A percentile compares a stretch with the other conserved stretches of the same genome.
These are phyloP conservation scores for Digitonthophagus gazella DNA, from an alignment of 2,888 invertebrate genomes.

Conservation along the genomic window DNA sequence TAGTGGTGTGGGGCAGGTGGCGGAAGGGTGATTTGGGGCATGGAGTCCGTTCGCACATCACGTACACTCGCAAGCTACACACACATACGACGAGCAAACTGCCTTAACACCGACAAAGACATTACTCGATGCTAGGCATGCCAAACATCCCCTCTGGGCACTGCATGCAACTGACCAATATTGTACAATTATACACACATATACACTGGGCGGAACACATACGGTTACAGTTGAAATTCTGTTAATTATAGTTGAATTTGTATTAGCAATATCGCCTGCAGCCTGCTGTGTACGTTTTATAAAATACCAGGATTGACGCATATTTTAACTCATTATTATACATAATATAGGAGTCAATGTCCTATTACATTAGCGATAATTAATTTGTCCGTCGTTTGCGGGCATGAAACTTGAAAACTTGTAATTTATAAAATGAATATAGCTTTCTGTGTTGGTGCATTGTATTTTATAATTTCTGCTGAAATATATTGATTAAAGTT, in stretches of 20 bases:
- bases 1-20: constrained; percentile 2
- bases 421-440: too few relatives aligned
- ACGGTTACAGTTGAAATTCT: background rate
- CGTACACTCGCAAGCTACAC: constrained; percentile 8
- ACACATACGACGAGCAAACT: background rate
- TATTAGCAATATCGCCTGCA: background rate
- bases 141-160: background rate
- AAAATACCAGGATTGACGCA: too few relatives aligned
- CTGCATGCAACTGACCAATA: background rate
- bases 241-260: background rate
- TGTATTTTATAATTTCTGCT: too few relatives aligned
- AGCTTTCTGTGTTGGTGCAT: too few relatives aligned
- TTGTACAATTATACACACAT: background rate
- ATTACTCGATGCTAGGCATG: background rate
- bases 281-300: background rate
- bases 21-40: constrained; percentile 1
- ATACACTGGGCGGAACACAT: background rate
- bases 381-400: too few relatives aligned
- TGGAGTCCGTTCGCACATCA: constrained; percentile 7
- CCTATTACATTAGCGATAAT: too few relatives aligned
- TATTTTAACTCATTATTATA: too few relatives aligned
- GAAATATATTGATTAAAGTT: constrained; percentile 29
- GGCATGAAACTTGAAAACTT: too few relatives aligned
- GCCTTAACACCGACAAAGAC: background rate
- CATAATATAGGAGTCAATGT: too few relatives aligned